A percentile compares a stretch with the other conserved stretches of the same genome.
phyloP scores from a whole-genome alignment of 2,797 vertebrate genomes.

The Pangasius mekongensis region DNA sequence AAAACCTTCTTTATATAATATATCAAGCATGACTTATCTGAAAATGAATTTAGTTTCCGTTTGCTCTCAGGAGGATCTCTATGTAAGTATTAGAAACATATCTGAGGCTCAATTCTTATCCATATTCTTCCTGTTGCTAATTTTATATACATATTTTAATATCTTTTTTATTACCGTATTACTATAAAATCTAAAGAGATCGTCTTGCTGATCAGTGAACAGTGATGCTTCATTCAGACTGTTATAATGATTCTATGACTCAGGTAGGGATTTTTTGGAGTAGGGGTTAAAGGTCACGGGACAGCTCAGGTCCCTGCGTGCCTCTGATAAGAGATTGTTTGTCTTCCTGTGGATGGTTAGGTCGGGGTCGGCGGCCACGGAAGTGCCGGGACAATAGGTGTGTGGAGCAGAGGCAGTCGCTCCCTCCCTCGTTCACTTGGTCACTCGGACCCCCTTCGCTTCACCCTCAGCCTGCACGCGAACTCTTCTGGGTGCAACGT shows the following conservation, averaged over 20 bases:
- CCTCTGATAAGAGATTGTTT: conserved; percentile 91
- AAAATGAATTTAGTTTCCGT: not conserved
- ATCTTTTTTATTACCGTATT: too few species aligned
- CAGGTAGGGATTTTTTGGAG: conserved; percentile 41
- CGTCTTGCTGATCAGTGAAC: not conserved
- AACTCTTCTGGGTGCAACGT: conserved; percentile 60
- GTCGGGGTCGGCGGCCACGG: conserved; percentile 77
- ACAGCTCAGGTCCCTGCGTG: conserved; percentile 81
- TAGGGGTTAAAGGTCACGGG: conserved; percentile 79
- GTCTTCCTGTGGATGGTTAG: conserved; percentile 91
- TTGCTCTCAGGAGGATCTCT: not conserved
- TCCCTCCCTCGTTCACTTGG: not conserved
- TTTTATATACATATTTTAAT: not conserved
- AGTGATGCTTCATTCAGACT: not conserved
- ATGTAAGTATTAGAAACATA: not conserved
- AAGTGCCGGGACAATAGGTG: conserved; percentile 86
- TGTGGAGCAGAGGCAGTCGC: conserved; percentile 57
- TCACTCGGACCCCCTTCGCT: not conserved
- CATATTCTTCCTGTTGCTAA: not conserved
- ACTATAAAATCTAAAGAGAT: not conserved
- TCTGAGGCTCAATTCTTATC: not conserved
- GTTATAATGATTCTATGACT: not conserved
- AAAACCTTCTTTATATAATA: not conserved
- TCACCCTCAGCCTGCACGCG: conserved; percentile 64
- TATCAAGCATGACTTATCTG: not conserved